phyloP scores from a whole-genome alignment of 2,113 vertebrate species.

The Eurypyga helias region DNA sequence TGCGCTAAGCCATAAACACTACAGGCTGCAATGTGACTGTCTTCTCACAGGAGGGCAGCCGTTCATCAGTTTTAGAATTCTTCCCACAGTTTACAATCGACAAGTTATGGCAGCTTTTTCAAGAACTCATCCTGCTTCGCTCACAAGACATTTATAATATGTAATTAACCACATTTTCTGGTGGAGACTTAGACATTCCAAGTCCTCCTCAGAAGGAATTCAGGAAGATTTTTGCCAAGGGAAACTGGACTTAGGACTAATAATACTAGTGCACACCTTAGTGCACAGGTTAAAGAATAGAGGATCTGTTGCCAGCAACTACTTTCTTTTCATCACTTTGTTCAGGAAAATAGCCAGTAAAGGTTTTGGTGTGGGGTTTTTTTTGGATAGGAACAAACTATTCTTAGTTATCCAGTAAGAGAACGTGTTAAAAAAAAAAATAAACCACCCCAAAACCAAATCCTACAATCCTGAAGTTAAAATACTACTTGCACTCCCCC shows the following conservation, averaged over 20 bases:
- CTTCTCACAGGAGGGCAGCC: slow-evolving; percentile 73
- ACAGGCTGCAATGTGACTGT: neutral
- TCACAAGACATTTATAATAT: too few species aligned
- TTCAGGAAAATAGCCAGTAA: neutral
- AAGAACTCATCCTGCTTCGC: too few species aligned
- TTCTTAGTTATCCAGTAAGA: neutral
- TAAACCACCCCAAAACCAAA: neutral
- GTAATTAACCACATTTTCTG: neutral
- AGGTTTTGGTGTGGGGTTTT: neutral
- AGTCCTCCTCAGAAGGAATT: neutral
- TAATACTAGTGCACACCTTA: too few species aligned
- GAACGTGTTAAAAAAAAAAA: neutral
- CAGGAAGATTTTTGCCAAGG: neutral
- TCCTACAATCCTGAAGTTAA: neutral
- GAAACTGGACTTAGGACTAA: neutral
- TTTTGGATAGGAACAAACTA: neutral
- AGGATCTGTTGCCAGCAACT: neutral
- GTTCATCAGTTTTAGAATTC: slow-evolving; percentile 13
- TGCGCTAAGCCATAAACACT: neutral
- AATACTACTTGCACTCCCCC: neutral
- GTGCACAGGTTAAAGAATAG: neutral
- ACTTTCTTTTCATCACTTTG: neutral
- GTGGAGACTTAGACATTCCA: neutral
- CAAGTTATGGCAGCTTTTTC: neutral
- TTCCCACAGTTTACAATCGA: neutral